Evolutionary conservation across 92 coral and sea anemone species (phyloP), one percentile per base, ranked within the genome.

Genomic region (Epizoanthus ramosus): DNA sequence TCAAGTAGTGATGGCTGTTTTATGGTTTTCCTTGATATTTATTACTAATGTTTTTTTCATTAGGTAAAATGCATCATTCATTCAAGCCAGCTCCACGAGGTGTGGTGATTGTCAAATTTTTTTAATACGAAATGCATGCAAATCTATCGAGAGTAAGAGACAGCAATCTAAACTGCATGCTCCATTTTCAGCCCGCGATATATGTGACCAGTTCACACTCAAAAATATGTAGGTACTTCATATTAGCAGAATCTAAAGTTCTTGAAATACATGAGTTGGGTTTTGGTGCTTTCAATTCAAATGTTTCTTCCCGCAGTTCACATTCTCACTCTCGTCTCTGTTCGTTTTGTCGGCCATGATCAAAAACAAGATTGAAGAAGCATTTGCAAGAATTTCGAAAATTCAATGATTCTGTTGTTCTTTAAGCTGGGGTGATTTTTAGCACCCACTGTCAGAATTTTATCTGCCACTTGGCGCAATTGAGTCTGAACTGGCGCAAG

Each of bases 61-160:
- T 13, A 67, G 45, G 72, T 67, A 67, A 67, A 67, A 67, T 67
- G 72, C 72, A 67, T 24, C 12, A 17, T 67, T 67, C 72, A 67
- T 16, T 67, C 72, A 64, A 19, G 70, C 70, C 31, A 28, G 31
- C 31, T 28, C 31, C 31, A 28, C 31, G 31, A 28, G 31, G 31
- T 28, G 31, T 28, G 31, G 31, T 28, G 31, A 28, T 28, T 28
- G 31, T 28, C 31, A 28, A 28, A 28, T 28, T 28, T 28, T 28
- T 28, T 28, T 0, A 28, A 28, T 28, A 2, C 31, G 31, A 28
- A 28, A 28, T 28, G 31, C 31, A 28, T 28, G 31, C 2, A 28
- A 28, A 0, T 28, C 31, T 2, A 28, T 28, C 31, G 31, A 28
- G 31, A 28, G 31, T 0, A 28, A 28, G 31, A 0, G 31, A 28